Base-by-base conservation (phyloP, 2,797 vertebrate species). In the Basileuterus tristriatus region DNA sequence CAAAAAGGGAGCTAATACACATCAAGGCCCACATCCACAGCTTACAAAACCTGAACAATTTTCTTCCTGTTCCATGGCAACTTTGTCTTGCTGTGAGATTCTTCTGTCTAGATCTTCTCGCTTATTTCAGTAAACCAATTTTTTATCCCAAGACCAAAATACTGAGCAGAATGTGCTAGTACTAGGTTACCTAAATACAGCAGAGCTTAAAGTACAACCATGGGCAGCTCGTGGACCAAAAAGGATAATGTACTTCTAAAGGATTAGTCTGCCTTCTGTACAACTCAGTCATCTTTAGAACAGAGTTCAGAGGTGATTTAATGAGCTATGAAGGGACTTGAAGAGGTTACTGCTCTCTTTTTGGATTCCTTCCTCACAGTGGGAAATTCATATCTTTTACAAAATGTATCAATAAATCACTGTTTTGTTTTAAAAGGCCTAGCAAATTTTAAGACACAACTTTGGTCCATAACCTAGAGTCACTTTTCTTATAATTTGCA, bases 261-360 rank as follows among this genome's bases (percentile, higher is more conserved):
- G 29, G 32, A 55, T 52, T 67, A 36, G 26, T 62, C 65, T 78
- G 32, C 34, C 39, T 84, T 41, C 26, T 60, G 60, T 62, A 55
- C 15, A 76, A 84, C 43, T 77, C 60, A 87, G n/a, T 41, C 34
- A 44, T 80, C 76, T 82, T 77, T 62, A 81, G 27, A 74, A 63
- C n/a, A 74, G 59, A 80, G 69, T 69, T 87, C 46, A 83, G 52
- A 80, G 22, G 39, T 69, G 44, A 93, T 63, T 82, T 58, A 78
- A 89, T 68, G 76, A 89, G 27, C 6, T 4, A 64, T 46, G 10
- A 29, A 50, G 47, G 74, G n/a, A 9, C 16, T 53, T 49, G 10
- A 34, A 55, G 41, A 77, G 36, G 6, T 10, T 53, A 6, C 39
- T 69, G 2, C 53, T 91, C 27, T 39, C 58, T 67, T 87, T 72